A percentile compares a stretch with the other conserved stretches of the same genome.
phyloP scores from a whole-genome alignment of 1,140 invertebrate genomes.

The Microplitis mediator region DNA sequence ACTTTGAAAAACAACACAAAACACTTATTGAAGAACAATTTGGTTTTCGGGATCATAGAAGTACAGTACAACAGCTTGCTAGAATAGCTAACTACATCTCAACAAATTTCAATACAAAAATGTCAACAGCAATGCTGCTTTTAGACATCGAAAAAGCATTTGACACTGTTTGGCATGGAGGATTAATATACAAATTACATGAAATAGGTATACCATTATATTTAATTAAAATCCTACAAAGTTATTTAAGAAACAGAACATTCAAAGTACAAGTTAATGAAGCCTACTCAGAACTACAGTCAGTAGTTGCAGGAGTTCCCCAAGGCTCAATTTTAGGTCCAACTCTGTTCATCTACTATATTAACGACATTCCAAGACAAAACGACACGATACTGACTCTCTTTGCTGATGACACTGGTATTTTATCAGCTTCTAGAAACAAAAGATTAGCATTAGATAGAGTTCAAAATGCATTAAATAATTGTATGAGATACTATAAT shows the following conservation, averaged over 20 bases:
- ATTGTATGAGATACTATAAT: constrained; percentile 18
- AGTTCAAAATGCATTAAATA: constrained; percentile 23
- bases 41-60: constrained; percentile 40
- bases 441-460: constrained; percentile 11
- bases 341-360: constrained; percentile 23
- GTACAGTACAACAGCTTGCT: constrained; percentile 41
- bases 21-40: constrained; percentile 40
- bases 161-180: constrained; percentile 15
- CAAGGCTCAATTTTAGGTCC: constrained; percentile 34
- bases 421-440: constrained; percentile 12
- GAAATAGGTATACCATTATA: constrained; percentile 26
- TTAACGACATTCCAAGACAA: constrained; percentile 25
- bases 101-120: too few relatives aligned
- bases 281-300: constrained; percentile 17
- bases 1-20: constrained; percentile 6
- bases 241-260: constrained; percentile 33
- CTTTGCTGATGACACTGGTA: constrained; percentile 33
- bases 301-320: constrained; percentile 36
- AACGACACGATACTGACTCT: constrained; percentile 15
- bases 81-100: too few relatives aligned
- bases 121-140: too few relatives aligned
- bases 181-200: constrained; percentile 43
- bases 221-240: constrained; percentile 34
- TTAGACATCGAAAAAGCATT: too few relatives aligned
- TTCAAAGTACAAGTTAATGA: constrained; percentile 28